Conservation (phyloP, 2,797 vertebrate genomes). For the Lerista edwardsae region DNA sequence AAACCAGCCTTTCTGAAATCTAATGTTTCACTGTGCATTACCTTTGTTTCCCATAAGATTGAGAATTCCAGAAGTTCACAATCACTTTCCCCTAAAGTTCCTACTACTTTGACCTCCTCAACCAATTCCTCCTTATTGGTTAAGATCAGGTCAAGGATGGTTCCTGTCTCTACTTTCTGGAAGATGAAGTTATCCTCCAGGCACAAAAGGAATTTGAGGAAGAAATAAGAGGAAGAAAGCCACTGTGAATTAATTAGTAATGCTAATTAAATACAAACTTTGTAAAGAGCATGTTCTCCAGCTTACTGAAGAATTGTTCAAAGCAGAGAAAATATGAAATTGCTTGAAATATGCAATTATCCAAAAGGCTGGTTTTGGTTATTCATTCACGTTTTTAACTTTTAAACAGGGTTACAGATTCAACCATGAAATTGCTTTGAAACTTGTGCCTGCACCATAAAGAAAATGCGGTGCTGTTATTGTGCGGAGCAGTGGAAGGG, state of each 20-base stretch:
- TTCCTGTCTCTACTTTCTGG: no score
- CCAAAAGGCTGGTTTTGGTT: not conserved
- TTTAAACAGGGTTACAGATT: not conserved
- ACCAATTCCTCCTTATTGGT: no score
- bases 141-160: no score
- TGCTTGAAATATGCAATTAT: not conserved
- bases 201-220: no score
- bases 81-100: no score
- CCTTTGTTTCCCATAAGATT: no score
- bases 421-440: not conserved
- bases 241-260: slow-evolving; percentile 26
- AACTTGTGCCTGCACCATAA: not conserved
- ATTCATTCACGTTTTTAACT: not conserved
- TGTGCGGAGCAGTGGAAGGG: not conserved
- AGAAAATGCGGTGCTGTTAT: not conserved
- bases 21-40: no score
- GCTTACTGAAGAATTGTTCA: not conserved
- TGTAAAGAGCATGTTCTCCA: slow-evolving; percentile 2
- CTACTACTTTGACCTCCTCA: no score
- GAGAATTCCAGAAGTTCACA: no score
- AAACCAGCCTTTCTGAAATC: no score
- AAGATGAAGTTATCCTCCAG: no score
- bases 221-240: slow-evolving; percentile 13
- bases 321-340: not conserved
- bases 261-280: slow-evolving; percentile 15